Evolutionary conservation across 2,888 invertebrate species (phyloP), one percentile per base, ranked within the genome.

Genomic region (Sesia bembeciformis): DNA sequence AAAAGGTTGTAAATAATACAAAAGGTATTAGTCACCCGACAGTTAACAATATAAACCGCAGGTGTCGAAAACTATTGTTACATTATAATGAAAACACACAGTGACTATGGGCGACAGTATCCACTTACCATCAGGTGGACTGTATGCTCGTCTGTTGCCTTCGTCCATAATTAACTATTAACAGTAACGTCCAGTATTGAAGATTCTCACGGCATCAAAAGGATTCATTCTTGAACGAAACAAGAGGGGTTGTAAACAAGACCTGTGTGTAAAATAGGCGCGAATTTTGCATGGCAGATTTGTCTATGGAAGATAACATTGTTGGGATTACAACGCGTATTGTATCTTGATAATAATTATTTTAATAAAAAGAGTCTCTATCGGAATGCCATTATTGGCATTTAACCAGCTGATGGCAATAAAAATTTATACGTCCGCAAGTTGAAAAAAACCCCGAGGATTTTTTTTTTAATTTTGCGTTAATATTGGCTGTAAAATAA

Each of bases 141-240:
- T n/a, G n/a, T n/a, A n/a, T 23, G 23, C 23, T 23, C 23, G 23
- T 23, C 23, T 23, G 23, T 2, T 2, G 23, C 23, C 23, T 23
- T 23, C 23, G 23, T 23, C 23, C 23, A 23, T 23, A 1, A 23
- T 23, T 23, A 23, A 2, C 2, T 23, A 23, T 23, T 23, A 23
- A 23, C 23, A 23, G 23, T 23, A 23, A 23, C 23, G 23, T 23
- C 23, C 23, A 23, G 23, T 23, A 23, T 46, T 46, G 46, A n/a
- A 46, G 46, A 46, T 51, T 52, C 55, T 42, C 51, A 52, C 42
- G 41, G 23, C 46, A 46, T 39, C 39, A n/a, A 53, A 53, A 56
- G 53, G 49, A 52, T 56, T 52, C 56, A 54, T 56, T 56, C 52
- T 52, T 49, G 41, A 53, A n/a, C 23, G 49, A 52, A 56, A 54